These are phyloP conservation scores for Lordiphosa collinella DNA, from an alignment of 1,140 invertebrate species.

Conservation along the genomic window DNA sequence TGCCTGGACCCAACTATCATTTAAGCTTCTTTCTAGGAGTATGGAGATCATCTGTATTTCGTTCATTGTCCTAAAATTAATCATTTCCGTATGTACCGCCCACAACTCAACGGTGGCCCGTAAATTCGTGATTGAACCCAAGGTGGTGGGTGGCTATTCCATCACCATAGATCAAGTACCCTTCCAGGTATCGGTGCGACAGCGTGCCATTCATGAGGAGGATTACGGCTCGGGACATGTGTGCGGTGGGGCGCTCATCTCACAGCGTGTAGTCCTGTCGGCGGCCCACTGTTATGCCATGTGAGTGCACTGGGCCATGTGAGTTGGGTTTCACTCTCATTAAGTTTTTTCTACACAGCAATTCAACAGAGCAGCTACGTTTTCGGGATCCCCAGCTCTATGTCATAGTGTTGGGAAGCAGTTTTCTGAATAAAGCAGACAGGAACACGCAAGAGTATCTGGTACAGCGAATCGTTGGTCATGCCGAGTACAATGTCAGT, in stretches of 20 bases:
- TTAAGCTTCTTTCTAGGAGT: too few species aligned
- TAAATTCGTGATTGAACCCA: conserved; percentile 22
- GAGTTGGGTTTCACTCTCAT: not conserved
- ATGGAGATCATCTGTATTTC: not conserved
- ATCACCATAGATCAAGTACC: conserved; percentile 28
- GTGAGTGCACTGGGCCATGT: conserved; percentile 17
- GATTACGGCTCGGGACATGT: conserved; percentile 35
- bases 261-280: conserved; percentile 39
- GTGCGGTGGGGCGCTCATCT: conserved; percentile 48
- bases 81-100: not conserved
- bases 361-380: not conserved
- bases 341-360: conserved; percentile 10
- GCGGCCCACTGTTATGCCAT: conserved; percentile 55
- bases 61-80: not conserved
- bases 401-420: conserved; percentile 38
- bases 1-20: too few species aligned
- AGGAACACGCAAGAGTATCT: conserved; percentile 17
- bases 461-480: conserved; percentile 35
- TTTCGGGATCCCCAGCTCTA: conserved; percentile 16
- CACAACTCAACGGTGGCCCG: not conserved
- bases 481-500: conserved; percentile 1
- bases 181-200: conserved; percentile 42
- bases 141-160: conserved; percentile 47
- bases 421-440: not conserved
- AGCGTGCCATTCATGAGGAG: conserved; percentile 17